Conservation (phyloP, 2,888 invertebrate species). For the Cephus runcator region DNA sequence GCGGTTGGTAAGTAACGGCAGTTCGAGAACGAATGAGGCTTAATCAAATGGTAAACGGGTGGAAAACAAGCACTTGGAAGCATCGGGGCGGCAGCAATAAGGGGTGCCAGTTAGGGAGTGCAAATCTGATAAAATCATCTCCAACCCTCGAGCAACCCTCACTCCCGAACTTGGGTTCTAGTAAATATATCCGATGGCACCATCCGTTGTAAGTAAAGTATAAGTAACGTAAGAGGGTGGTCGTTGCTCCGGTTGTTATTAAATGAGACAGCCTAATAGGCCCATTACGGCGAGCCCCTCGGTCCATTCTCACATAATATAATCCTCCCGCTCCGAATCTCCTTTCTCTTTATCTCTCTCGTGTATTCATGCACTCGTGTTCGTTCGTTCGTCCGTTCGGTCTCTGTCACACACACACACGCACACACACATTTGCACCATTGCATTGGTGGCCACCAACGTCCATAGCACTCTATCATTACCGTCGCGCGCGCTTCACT, state of each 20-base stretch:
- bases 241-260: conserved; percentile 64
- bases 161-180: conserved; percentile 29
- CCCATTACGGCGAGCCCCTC: conserved; percentile 59
- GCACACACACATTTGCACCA: too few species aligned
- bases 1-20: too few species aligned
- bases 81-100: conserved; percentile 38
- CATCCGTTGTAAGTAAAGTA: conserved; percentile 54
- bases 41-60: conserved; percentile 64
- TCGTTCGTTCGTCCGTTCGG: too few species aligned
- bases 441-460: too few species aligned
- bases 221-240: conserved; percentile 62
- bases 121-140: conserved; percentile 64
- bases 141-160: conserved; percentile 45
- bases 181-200: conserved; percentile 51
- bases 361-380: too few species aligned
- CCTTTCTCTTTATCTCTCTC: conserved; percentile 12
- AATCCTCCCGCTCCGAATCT: conserved; percentile 37
- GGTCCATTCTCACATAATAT: conserved; percentile 61
- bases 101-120: conserved; percentile 41
- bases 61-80: conserved; percentile 63
- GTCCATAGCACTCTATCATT: too few species aligned
- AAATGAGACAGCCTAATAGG: conserved; percentile 66
- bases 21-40: conserved; percentile 41
- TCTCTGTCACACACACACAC: too few species aligned
- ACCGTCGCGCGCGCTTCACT: too few species aligned